phyloP scores from a whole-genome alignment of 2,888 invertebrate genomes.

The Achlya flavicornis region DNA sequence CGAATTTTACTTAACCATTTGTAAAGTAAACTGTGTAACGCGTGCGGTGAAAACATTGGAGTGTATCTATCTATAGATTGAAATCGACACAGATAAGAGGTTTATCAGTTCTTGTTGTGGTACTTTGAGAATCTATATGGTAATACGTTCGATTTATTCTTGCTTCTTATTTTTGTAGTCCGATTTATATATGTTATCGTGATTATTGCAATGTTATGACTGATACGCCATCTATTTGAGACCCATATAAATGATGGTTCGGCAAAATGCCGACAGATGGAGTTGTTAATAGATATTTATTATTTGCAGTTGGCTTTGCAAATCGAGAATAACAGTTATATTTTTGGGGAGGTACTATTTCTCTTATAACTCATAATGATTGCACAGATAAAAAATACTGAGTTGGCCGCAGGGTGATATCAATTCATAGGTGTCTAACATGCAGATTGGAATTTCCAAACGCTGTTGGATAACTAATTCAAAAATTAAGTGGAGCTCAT shows the following conservation, averaged over 20 bases:
- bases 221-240: neutral
- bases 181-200: neutral
- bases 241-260: neutral
- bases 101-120: neutral
- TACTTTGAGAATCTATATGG: neutral
- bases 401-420: too few relatives aligned
- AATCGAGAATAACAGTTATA: too few relatives aligned
- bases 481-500: too few relatives aligned
- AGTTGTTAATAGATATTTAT: neutral
- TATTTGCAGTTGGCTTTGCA: too few relatives aligned
- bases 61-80: neutral
- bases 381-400: too few relatives aligned
- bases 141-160: neutral
- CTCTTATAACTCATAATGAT: too few relatives aligned
- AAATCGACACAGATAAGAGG: neutral
- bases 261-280: neutral
- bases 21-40: neutral
- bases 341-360: too few relatives aligned
- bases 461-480: too few relatives aligned
- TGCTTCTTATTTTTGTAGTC: neutral
- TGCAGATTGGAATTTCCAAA: too few relatives aligned
- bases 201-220: neutral
- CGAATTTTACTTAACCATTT: neutral
- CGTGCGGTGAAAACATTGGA: neutral
- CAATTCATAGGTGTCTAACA: too few relatives aligned